Base-by-base conservation (phyloP, 2,113 vertebrate genomes). In the Columba janthina region DNA sequence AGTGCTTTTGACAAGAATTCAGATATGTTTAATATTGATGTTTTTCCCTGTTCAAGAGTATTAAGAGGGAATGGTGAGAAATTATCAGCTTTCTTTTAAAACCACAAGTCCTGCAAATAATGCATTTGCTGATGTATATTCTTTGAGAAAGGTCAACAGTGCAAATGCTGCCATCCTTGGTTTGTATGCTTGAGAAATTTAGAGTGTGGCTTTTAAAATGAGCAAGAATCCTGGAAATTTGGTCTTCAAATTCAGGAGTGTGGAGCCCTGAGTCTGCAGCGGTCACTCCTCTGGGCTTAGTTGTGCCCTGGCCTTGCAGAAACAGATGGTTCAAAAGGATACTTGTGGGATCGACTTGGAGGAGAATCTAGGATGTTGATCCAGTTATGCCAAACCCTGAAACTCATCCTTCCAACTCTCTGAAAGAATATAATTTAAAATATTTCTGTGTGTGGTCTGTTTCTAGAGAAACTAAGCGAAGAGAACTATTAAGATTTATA, bases 21-120 rank as follows among this genome's bases (percentile, higher is more conserved):
- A 73, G 79, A 29, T 70, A 51, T 56, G 67, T 80, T 92, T 73
- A 79, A 38, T 72, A 81, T 32, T 56, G 53, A 70, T 62, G 6
- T 79, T n/a, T 57, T 93, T 64, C 5, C 7, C 7, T 75, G 38
- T n/a, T 51, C 64, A 73, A 85, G 44, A n/a, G 38, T 71, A 84
- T 88, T 89, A 85, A 92, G 61, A 81, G 56, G 29, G 71, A 81
- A 64, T 60, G 42, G 92, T 96, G 89, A 96, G 88, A 85, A 91
- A 82, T 89, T 4, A 48, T 61, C 31, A 77, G 18, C 16, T 96
- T 96, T 89, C 38, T 38, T 73, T 85, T 85, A 75, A 85, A 94
- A 84, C 11, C 14, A 13, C 7, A 53, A 65, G 17, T 92, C 15
- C 51, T 90, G 34, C 13, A 28, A 22, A 38, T 77, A 62, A 76